Percentiles rank a stretch among this genome's conserved stretches.
phyloP scores from a whole-genome alignment of 2,888 invertebrate genomes.

The Eubasilissa splendida region DNA sequence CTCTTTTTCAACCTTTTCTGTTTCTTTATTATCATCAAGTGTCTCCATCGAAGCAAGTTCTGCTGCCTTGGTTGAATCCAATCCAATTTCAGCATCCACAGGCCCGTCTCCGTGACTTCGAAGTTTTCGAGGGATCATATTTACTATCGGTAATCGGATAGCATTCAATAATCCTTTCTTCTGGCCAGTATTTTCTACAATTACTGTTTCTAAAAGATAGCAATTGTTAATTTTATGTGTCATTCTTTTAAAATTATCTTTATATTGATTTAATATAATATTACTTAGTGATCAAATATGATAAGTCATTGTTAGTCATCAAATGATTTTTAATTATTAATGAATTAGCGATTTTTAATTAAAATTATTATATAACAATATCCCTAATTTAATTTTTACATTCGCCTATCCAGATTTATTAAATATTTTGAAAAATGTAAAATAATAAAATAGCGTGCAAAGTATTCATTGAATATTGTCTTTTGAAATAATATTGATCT shows the following conservation, averaged over 20 bases:
- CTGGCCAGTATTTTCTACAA: conserved; percentile 61
- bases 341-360: too few relatives aligned
- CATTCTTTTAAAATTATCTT: too few relatives aligned
- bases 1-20: conserved; percentile 69
- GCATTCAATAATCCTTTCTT: conserved; percentile 74
- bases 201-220: conserved; percentile 31
- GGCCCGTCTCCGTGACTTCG: conserved; percentile 65
- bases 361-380: too few relatives aligned
- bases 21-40: conserved; percentile 81
- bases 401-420: too few relatives aligned
- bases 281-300: neutral
- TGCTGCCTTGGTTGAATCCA: conserved; percentile 75
- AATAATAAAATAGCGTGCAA: too few relatives aligned
- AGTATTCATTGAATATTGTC: too few relatives aligned
- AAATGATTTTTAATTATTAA: too few relatives aligned
- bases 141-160: conserved; percentile 77
- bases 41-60: conserved; percentile 88
- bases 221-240: too few relatives aligned
- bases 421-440: too few relatives aligned
- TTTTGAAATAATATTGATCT: too few relatives aligned
- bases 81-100: conserved; percentile 71
- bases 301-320: too few relatives aligned
- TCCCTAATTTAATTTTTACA: too few relatives aligned
- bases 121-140: conserved; percentile 72
- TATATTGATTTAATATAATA: neutral